Base-by-base conservation (phyloP, 2,113 vertebrate genomes). In the Pyrgilauda ruficollis region DNA sequence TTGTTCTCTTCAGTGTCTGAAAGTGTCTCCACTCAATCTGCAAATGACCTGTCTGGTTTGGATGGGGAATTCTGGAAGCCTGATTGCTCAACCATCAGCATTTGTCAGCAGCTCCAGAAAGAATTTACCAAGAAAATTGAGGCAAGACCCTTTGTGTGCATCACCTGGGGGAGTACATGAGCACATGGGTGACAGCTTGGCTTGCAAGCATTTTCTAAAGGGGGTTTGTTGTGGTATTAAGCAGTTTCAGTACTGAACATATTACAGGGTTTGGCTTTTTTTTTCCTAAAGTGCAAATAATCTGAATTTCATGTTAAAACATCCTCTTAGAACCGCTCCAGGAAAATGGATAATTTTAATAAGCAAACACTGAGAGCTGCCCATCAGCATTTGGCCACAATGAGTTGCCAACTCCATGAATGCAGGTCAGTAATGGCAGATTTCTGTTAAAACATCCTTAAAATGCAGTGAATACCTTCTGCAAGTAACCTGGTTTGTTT, bases 81-180 rank as follows among this genome's bases (percentile, higher is more conserved):
- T 75, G 91, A 89, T 20, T 74, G 79, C 50, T 95, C 96, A 58
- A 69, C 97, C 80, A 35, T 98, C 62, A 92, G 80, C 46, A 70
- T 99, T 53, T 98, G 95, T 91, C 97, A 98, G 85, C 97, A 98
- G 89, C 94, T 99, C 86, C 98, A 96, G 90, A 97, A 98, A 28
- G 98, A 99, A 86, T 95, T 98, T 7, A 97, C 98, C 41, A 98
- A 97, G 80, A 99, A 99, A 97, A 97, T 98, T 23, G 95, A 99
- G 98, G 99, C 98, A 97, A 97, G 97, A 59, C 12, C 12, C 83
- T 94, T 92, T n/a, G 5, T 5, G 3, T 55, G 10, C 58, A 31
- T 66, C 64, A 21, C 17, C 9, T 82, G 33, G 33, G 28, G 56
- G 24, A 28, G 37, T 21, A 7, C 35, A 4, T 12, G 33, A 55